Percentiles rank a stretch among this genome's conserved stretches.
Conservation (phyloP, 2,113 vertebrate genomes). For the Rhinichthys klamathensis region DNA sequence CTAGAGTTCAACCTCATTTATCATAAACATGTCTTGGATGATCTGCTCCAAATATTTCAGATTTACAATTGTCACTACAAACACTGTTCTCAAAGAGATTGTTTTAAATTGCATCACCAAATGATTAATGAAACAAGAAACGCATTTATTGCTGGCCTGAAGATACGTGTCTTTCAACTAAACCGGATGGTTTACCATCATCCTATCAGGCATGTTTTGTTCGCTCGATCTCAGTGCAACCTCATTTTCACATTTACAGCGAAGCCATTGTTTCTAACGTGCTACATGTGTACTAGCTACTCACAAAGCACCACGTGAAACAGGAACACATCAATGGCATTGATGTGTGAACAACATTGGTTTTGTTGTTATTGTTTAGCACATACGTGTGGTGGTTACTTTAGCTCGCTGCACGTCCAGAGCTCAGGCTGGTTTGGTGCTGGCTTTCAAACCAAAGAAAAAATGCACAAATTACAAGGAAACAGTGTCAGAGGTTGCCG, state of each 20-base stretch:
- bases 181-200: slow-evolving; percentile 64
- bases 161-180: slow-evolving; percentile 71
- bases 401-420: slow-evolving; percentile 64
- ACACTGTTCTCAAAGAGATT: slow-evolving; percentile 41
- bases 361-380: slow-evolving; percentile 67
- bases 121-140: slow-evolving; percentile 71
- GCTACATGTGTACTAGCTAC: slow-evolving; percentile 56
- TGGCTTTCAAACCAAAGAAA: slow-evolving; percentile 70
- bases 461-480: slow-evolving; percentile 43
- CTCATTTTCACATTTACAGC: slow-evolving; percentile 45
- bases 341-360: slow-evolving; percentile 64
- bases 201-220: slow-evolving; percentile 47
- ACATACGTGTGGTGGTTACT: slow-evolving; percentile 71
- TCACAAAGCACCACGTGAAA: slow-evolving; percentile 53
- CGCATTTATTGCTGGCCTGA: slow-evolving; percentile 61
- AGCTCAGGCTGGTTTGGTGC: slow-evolving; percentile 59
- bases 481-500: slow-evolving; percentile 4
- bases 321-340: slow-evolving; percentile 54
- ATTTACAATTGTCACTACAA: slow-evolving; percentile 8
- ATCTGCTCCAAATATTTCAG: slow-evolving; percentile 3
- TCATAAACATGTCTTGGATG: not conserved
- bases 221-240: slow-evolving; percentile 53
- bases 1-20: not conserved
- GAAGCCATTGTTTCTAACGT: slow-evolving; percentile 54
- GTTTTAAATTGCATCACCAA: slow-evolving; percentile 65